phyloP scores from a whole-genome alignment of 2,888 invertebrate species.

The Keiferia lycopersicella region DNA sequence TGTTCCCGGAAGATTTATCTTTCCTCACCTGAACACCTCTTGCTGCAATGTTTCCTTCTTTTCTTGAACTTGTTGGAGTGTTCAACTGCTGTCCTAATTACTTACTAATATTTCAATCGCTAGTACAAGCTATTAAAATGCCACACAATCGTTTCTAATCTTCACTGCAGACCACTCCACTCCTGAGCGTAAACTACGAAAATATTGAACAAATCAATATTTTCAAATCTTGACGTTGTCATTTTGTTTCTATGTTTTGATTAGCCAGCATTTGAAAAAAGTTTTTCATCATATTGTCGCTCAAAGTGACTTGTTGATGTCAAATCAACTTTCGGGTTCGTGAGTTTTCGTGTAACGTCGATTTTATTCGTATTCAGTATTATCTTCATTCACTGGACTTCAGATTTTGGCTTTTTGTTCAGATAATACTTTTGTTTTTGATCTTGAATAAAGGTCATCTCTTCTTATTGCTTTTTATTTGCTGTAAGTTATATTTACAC shows the following conservation, averaged over 20 bases:
- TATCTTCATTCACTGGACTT: conserved; percentile 20
- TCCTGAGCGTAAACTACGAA: neutral
- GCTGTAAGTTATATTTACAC: too few relatives aligned
- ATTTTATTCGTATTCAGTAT: neutral
- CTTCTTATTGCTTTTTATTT: too few relatives aligned
- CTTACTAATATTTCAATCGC: too few relatives aligned
- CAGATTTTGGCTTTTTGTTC: neutral
- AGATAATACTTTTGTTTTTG: too few relatives aligned
- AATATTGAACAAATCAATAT: neutral
- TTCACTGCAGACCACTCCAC: neutral
- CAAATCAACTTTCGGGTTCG: neutral
- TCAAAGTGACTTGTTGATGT: neutral
- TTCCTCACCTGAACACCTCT: conserved; percentile 6
- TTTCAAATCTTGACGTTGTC: conserved; percentile 3
- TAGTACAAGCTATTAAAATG: too few relatives aligned
- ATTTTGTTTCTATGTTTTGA: neutral
- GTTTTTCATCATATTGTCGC: neutral
- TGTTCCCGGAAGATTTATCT: neutral
- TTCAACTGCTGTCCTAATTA: too few relatives aligned
- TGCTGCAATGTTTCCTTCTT: conserved; percentile 11
- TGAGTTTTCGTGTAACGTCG: neutral
- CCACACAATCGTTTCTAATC: neutral
- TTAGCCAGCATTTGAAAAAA: neutral
- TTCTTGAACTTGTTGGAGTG: neutral
- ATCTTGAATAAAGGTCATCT: neutral